phyloP scores from a whole-genome alignment of 1,140 invertebrate genomes.

The Atta texana region DNA sequence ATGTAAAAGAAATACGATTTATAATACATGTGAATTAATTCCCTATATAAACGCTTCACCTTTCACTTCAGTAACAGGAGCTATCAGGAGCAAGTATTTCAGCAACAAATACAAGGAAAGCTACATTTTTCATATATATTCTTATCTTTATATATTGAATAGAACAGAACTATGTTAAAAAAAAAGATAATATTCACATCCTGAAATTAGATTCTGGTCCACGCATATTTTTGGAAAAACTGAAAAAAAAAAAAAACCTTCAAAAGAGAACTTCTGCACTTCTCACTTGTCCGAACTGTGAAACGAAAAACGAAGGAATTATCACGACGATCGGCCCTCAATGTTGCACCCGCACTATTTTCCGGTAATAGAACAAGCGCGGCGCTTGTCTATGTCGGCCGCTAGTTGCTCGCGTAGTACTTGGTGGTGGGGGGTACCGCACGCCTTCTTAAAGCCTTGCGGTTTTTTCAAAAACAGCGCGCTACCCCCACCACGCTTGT shows the following conservation, averaged over 20 bases:
- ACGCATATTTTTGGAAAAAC: background rate
- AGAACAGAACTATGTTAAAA: background rate
- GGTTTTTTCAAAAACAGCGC: slow-evolving; percentile 85
- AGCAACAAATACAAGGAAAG: background rate
- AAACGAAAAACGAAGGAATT: background rate
- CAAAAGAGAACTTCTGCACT: background rate
- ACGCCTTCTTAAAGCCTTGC: slow-evolving; percentile 85
- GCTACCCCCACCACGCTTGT: slow-evolving; percentile 74
- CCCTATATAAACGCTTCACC: background rate
- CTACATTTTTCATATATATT: background rate
- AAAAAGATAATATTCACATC: background rate
- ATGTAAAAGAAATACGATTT: background rate
- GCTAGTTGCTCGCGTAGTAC: slow-evolving; percentile 82
- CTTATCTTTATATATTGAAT: background rate
- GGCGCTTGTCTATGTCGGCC: slow-evolving; percentile 81
- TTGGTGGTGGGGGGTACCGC: slow-evolving; percentile 83
- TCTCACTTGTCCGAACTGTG: background rate
- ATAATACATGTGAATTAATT: background rate
- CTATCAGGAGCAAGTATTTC: background rate
- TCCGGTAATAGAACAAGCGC: slow-evolving; percentile 73
- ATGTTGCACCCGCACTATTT: slow-evolving; percentile 68
- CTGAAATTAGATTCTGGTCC: background rate
- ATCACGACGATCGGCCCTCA: slow-evolving; percentile 15
- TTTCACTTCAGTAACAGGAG: slow-evolving; percentile 5
- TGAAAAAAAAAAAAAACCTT: background rate